phyloP scores from a whole-genome alignment of 2,113 vertebrate genomes.

The Bungarus multicinctus region DNA sequence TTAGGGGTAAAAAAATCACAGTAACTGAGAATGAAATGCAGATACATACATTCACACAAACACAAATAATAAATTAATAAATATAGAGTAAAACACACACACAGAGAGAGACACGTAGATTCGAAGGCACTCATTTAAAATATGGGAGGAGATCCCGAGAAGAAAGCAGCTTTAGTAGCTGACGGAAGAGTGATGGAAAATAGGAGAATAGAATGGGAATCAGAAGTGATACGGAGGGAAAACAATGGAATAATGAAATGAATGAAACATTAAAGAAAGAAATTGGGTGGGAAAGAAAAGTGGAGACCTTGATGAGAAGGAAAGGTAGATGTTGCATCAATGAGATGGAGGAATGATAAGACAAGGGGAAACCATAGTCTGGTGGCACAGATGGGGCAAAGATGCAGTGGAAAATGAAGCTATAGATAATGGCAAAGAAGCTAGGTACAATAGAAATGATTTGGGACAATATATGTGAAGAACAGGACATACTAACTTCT shows the following conservation, averaged over 20 bases:
- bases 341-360: neutral
- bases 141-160: neutral
- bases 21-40: neutral
- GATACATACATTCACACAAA: neutral
- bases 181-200: neutral
- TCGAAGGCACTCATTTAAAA: neutral
- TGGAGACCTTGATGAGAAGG: neutral
- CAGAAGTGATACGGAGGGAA: neutral
- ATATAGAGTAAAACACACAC: neutral
- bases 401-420: neutral
- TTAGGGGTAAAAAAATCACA: neutral
- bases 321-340: neutral
- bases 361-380: neutral
- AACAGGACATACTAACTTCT: neutral
- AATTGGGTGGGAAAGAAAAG: neutral
- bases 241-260: neutral
- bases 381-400: neutral
- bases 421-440: neutral
- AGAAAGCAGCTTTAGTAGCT: neutral
- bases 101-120: neutral
- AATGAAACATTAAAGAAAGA: neutral
- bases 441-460: neutral
- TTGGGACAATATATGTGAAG: neutral
- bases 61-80: neutral
- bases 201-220: neutral